A percentile compares a stretch with the other conserved stretches of the same genome.
These are phyloP conservation scores for Hypercompe scribonia DNA, from an alignment of 2,888 invertebrate species.

Conservation along the genomic window DNA sequence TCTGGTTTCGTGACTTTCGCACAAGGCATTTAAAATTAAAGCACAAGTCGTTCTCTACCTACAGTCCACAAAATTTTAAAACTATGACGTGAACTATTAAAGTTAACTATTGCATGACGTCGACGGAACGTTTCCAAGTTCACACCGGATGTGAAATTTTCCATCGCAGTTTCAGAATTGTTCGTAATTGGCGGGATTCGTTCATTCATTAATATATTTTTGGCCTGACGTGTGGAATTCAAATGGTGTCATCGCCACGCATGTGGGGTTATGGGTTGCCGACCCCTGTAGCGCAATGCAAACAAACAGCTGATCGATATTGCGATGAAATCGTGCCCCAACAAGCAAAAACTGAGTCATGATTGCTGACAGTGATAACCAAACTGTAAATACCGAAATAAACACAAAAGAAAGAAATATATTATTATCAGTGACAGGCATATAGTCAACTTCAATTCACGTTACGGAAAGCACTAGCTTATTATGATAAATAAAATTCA, in stretches of 20 bases:
- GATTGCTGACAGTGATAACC: conserved; percentile 46
- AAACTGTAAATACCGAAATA: conserved; percentile 24
- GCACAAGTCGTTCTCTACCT: conserved; percentile 22
- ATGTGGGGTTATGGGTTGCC: conserved; percentile 73
- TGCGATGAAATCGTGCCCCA: conserved; percentile 54
- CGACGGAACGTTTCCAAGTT: conserved; percentile 57
- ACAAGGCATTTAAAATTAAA: conserved; percentile 28
- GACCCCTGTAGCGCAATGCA: conserved; percentile 73
- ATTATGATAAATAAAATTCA: background rate
- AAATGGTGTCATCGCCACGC: conserved; percentile 74
- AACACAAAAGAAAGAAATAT: conserved; percentile 15
- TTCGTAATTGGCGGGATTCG: conserved; percentile 61
- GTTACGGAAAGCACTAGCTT: background rate
- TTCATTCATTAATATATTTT: conserved; percentile 77
- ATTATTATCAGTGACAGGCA: conserved; percentile 4
- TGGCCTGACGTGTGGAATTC: conserved; percentile 62
- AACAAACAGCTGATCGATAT: conserved; percentile 81
- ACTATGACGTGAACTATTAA: conserved; percentile 39
- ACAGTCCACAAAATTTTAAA: conserved; percentile 26
- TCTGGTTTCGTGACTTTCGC: conserved; percentile 29
- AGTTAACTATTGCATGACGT: conserved; percentile 57
- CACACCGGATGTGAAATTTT: conserved; percentile 78
- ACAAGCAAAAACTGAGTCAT: conserved; percentile 45
- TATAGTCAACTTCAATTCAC: background rate
- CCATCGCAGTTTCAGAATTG: conserved; percentile 70